Base-by-base conservation (phyloP, 35 echinoderm and acorn worm genomes). In the Lytechinus pictus region DNA sequence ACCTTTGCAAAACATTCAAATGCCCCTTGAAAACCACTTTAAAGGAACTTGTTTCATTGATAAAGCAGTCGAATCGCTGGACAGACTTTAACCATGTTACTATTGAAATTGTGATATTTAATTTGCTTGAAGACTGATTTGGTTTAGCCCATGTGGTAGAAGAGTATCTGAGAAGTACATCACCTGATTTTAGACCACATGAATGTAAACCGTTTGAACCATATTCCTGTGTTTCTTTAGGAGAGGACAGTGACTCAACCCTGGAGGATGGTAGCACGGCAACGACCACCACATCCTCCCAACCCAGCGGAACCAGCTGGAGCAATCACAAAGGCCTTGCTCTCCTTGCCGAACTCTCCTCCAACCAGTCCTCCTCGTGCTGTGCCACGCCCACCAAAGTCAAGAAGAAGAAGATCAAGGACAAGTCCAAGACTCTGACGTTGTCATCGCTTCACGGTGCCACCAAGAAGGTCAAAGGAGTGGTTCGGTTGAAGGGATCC, bases 161-260 rank as follows among this genome's bases (percentile, higher is more conserved):
- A 44, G 33, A 44, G 1, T 44, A 44, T n/a, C n/a, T n/a, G n/a
- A n/a, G n/a, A n/a, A n/a, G n/a, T n/a, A n/a, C n/a, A n/a, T n/a
- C n/a, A n/a, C n/a, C n/a, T n/a, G n/a, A n/a, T 44, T 44, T 44
- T 44, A 44, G 33, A 44, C 0, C 33, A 44, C 33, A 44, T 44
- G 33, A 44, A 44, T 44, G 33, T 44, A 44, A 44, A 44, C 33
- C 33, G 33, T 44, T 44, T 44, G 33, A 44, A 44, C 33, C 33
- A 44, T 44, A 44, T 44, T 44, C 33, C 33, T 44, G 33, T 44
- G 33, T 44, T 16, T 94, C 53, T 9, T 3, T 21, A 96, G 96
- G 93, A 54, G 96, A 96, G 54, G 96, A 96, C 57, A 96, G 96
- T 55, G 96, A 96, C 88, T 96, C 96, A 0, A 55, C 94, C 1